These are phyloP conservation scores for Gymnocheta viridis DNA, from an alignment of 2,888 invertebrate species.

Conservation along the genomic window DNA sequence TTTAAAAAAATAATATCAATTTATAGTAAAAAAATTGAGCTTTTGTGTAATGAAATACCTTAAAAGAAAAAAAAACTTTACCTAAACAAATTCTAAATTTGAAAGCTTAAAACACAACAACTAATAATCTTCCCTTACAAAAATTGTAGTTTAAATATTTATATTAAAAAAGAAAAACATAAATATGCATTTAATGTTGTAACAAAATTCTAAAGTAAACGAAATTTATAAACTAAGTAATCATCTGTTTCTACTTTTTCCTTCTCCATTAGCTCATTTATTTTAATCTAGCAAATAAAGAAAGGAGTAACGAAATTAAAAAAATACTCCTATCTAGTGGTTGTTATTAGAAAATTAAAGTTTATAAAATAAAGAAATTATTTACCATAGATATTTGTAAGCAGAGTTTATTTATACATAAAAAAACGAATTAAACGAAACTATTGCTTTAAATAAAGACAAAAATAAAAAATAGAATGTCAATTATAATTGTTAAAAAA, in stretches of 20 bases:
- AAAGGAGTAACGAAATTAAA: slow-evolving; percentile 32
- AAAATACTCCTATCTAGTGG: slow-evolving; percentile 60
- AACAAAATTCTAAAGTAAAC: slow-evolving; percentile 64
- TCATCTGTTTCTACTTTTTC: slow-evolving; percentile 11
- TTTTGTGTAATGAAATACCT: slow-evolving; percentile 46
- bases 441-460: slow-evolving; percentile 36
- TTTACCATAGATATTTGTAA: slow-evolving; percentile 39
- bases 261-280: background rate
- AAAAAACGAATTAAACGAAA: background rate
- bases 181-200: slow-evolving; percentile 68
- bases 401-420: slow-evolving; percentile 44
- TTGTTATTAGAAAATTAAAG: slow-evolving; percentile 65
- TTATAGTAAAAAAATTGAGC: slow-evolving; percentile 41
- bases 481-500: slow-evolving; percentile 57
- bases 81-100: slow-evolving; percentile 55
- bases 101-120: slow-evolving; percentile 46
- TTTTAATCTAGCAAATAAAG: slow-evolving; percentile 20
- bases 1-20: background rate
- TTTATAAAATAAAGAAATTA: slow-evolving; percentile 36
- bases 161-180: slow-evolving; percentile 30
- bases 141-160: slow-evolving; percentile 33
- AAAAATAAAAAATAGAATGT: slow-evolving; percentile 38
- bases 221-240: slow-evolving; percentile 51
- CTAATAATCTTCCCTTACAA: slow-evolving; percentile 36
- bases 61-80: slow-evolving; percentile 9